These are phyloP conservation scores for Xiphorhynchus elegans DNA, from an alignment of 2,113 vertebrate species.

Conservation along the genomic window DNA sequence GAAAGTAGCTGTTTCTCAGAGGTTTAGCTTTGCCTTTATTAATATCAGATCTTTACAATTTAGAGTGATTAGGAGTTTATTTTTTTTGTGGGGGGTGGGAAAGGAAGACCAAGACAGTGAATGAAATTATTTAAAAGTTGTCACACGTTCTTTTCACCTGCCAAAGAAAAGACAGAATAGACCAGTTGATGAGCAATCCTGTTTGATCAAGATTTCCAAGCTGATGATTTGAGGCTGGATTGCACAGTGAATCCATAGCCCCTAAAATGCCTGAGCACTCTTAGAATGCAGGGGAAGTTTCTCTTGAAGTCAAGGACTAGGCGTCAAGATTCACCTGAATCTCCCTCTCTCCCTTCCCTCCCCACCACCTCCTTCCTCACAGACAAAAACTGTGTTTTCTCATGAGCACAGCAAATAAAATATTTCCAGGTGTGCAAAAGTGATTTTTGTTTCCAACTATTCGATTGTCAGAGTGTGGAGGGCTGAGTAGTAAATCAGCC, in stretches of 20 bases:
- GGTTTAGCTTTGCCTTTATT: background rate
- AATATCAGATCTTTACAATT: background rate
- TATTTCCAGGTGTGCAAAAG: conserved; percentile 73
- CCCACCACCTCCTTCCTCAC: background rate
- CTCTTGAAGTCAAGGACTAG: background rate
- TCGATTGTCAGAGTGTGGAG: conserved; percentile 64
- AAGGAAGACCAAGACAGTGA: background rate
- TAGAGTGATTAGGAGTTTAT: background rate
- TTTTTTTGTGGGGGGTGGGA: background rate
- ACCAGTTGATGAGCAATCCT: background rate
- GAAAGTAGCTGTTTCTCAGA: background rate
- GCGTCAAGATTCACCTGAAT: conserved; percentile 23
- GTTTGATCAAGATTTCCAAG: background rate
- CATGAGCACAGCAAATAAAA: conserved; percentile 63
- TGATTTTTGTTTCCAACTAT: conserved; percentile 60
- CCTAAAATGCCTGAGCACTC: background rate
- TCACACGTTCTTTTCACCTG: background rate
- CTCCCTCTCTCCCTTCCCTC: background rate
- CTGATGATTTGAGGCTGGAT: background rate
- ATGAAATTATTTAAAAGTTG: background rate
- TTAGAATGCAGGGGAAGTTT: background rate
- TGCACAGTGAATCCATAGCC: background rate
- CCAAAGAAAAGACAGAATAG: background rate
- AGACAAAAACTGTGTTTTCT: conserved; percentile 42
- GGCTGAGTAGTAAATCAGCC: conserved; percentile 74